phyloP scores from a whole-genome alignment of 2,113 vertebrate genomes.

The Microtus richardsoni region DNA sequence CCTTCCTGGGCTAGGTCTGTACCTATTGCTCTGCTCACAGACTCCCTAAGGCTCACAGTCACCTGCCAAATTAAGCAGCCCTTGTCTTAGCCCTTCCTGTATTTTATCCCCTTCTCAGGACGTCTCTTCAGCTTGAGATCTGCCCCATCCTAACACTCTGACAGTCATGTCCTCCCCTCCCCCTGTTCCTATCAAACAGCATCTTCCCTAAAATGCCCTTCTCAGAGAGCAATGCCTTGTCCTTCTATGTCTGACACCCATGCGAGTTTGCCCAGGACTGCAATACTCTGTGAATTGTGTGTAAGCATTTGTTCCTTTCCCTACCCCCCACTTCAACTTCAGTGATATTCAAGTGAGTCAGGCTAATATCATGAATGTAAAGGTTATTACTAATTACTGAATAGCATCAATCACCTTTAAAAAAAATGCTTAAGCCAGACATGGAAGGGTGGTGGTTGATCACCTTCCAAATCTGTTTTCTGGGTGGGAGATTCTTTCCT shows the following conservation, averaged over 20 bases:
- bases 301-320: background rate
- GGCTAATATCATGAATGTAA: background rate
- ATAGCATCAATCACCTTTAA: background rate
- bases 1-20: background rate
- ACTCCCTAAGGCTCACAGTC: background rate
- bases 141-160: background rate
- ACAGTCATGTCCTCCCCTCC: background rate
- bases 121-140: background rate
- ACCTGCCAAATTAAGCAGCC: background rate
- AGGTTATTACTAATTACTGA: background rate
- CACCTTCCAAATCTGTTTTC: background rate
- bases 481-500: background rate
- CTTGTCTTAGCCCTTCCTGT: background rate
- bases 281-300: background rate
- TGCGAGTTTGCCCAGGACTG: too few species aligned
- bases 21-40: background rate
- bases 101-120: background rate
- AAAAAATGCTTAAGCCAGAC: background rate
- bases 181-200: background rate
- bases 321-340: background rate
- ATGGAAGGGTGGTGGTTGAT: background rate
- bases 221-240: background rate
- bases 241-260: background rate
- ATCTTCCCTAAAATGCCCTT: background rate
- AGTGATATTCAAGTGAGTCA: slow-evolving; percentile 7